Percentiles rank a stretch among this genome's conserved stretches.
phyloP scores from a whole-genome alignment of 2,113 vertebrate genomes.

The Podarcis raffonei region DNA sequence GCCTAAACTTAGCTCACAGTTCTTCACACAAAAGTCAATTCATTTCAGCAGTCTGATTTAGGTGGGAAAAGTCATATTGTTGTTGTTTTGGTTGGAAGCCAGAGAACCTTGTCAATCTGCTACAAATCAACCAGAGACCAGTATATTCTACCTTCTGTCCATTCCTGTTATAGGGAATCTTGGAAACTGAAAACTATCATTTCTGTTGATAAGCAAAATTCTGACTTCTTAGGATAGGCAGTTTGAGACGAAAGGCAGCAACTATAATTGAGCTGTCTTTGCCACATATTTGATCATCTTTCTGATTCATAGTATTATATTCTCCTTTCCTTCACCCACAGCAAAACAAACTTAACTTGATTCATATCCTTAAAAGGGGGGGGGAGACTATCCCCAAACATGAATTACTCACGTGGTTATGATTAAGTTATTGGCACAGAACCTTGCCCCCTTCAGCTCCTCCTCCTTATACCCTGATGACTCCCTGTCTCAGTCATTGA shows the following conservation, averaged over 20 bases:
- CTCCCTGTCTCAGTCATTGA: conserved; percentile 70
- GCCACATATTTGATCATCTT: conserved; percentile 79
- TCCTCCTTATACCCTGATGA: conserved; percentile 71
- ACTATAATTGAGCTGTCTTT: conserved; percentile 80
- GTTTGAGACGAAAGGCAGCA: conserved; percentile 64
- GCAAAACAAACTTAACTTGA: conserved; percentile 85
- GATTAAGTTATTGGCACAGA: conserved; percentile 81
- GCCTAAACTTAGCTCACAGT: too few species aligned
- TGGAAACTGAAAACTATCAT: conserved; percentile 53
- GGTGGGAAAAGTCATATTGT: too few species aligned
- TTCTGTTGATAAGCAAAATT: conserved; percentile 68
- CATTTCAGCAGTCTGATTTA: too few species aligned
- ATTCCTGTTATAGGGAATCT: conserved; percentile 46
- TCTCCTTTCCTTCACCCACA: conserved; percentile 79
- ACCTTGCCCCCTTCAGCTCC: conserved; percentile 64
- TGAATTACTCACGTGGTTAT: conserved; percentile 81
- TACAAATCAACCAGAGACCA: too few species aligned
- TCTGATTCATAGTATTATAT: conserved; percentile 87
- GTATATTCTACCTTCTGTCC: too few species aligned
- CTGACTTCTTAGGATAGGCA: conserved; percentile 58
- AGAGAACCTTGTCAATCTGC: too few species aligned
- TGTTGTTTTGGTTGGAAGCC: too few species aligned
- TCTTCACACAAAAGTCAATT: too few species aligned
- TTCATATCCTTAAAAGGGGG: conserved; percentile 76
- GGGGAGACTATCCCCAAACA: conserved; percentile 41